phyloP scores from a whole-genome alignment of 2,888 invertebrate species.

The Oxytorus armatus region DNA sequence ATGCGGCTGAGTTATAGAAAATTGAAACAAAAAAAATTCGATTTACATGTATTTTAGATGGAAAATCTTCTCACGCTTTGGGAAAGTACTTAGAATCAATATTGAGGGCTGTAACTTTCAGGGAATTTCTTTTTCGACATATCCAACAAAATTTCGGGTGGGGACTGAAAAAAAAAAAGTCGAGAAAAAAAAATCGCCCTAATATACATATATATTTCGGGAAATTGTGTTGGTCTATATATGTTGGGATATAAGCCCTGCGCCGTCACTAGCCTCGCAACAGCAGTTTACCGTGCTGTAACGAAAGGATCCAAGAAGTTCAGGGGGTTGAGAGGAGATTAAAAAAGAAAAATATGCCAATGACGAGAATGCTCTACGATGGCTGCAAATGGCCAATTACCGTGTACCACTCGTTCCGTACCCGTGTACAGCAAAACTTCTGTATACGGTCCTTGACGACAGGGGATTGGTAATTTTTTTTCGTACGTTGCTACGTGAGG shows the following conservation, averaged over 20 bases:
- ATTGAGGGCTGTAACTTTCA: no score
- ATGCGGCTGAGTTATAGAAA: no score
- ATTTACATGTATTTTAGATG: no score
- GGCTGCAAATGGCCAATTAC: slow-evolving; percentile 56
- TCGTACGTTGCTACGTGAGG: slow-evolving; percentile 27
- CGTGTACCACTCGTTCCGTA: slow-evolving; percentile 17
- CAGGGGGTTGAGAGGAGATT: not conserved
- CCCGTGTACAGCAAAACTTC: not conserved
- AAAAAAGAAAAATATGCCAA: slow-evolving; percentile 45
- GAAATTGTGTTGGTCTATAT: slow-evolving; percentile 10
- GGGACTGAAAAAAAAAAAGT: no score
- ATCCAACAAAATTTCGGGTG: no score
- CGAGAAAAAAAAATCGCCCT: no score
- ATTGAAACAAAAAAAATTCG: no score
- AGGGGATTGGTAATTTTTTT: slow-evolving; percentile 9
- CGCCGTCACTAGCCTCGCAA: slow-evolving; percentile 6
- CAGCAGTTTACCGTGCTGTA: slow-evolving; percentile 25
- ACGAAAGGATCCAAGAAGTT: slow-evolving; percentile 8
- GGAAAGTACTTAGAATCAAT: no score
- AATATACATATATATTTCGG: no score
- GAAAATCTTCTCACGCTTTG: no score
- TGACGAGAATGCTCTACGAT: slow-evolving; percentile 12
- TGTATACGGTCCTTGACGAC: no score
- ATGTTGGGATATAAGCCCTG: slow-evolving; percentile 17
- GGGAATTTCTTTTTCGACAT: no score